Evolutionary conservation across 2,797 vertebrate species (phyloP).

Genomic region (Hapalemur alaotrensis): DNA sequence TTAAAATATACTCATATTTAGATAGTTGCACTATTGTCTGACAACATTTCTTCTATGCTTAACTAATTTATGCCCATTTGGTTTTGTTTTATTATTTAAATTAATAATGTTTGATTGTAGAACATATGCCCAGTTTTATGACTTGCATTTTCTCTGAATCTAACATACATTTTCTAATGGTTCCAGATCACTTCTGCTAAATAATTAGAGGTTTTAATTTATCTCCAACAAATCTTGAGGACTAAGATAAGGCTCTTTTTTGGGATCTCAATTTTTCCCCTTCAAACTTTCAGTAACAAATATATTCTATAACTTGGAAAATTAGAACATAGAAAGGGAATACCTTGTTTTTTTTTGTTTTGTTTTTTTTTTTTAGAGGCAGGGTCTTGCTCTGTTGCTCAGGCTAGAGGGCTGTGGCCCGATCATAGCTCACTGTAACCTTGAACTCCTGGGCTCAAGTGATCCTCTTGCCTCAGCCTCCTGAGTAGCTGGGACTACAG

Average conservation of each 20-base stretch:
- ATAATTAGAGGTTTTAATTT: slow-evolving; percentile 18
- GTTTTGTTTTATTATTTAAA: slow-evolving; percentile 21
- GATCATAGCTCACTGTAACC: not conserved
- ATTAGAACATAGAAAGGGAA: slow-evolving; percentile 23
- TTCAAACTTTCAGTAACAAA: not conserved
- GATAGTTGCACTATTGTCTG: not conserved
- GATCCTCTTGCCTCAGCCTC: not conserved
- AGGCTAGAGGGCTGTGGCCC: not conserved
- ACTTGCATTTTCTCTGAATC: not conserved
- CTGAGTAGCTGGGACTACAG: not conserved
- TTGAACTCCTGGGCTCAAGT: not conserved
- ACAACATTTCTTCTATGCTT: not conserved
- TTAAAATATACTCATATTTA: not conserved
- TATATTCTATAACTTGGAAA: not conserved
- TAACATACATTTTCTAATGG: not conserved
- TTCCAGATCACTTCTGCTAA: not conserved
- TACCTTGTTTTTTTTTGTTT: not conserved
- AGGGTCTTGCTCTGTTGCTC: not conserved
- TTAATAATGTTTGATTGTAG: not conserved
- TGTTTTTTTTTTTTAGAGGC: not conserved
- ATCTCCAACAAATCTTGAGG: not conserved
- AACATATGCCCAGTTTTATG: not conserved
- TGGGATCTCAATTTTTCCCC: not conserved
- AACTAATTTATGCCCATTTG: not conserved
- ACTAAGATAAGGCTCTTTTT: not conserved